Percentiles rank a stretch among this genome's conserved stretches.
Conservation (phyloP, 2,797 vertebrate genomes). For the Cryptoblepharus egeriae region DNA sequence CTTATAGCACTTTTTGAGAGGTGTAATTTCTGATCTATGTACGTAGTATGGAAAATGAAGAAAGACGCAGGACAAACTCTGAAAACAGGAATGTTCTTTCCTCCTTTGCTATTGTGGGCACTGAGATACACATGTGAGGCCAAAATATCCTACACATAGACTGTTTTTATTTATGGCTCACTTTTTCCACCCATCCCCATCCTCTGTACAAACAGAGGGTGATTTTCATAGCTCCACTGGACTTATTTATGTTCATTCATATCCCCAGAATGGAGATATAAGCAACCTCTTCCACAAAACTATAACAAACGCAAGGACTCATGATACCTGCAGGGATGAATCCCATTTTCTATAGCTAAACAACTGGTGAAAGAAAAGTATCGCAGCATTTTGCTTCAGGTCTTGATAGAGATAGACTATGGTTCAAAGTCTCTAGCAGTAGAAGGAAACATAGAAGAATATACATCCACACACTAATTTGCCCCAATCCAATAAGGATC, state of each 20-base stretch:
- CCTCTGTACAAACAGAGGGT: not conserved
- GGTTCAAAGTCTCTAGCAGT: not conserved
- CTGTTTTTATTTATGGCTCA: not conserved
- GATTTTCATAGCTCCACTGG: not conserved
- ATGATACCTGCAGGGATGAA: not conserved
- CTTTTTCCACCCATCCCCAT: not conserved
- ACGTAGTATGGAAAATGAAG: not conserved
- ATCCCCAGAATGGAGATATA: not conserved
- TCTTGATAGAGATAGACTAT: not conserved
- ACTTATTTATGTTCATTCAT: not conserved
- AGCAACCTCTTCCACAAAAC: not conserved
- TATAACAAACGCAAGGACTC: not conserved
- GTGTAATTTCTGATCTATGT: too few species aligned
- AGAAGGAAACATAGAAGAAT: conserved; percentile 22
- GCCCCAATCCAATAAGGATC: not conserved
- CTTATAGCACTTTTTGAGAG: too few species aligned
- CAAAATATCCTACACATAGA: too few species aligned
- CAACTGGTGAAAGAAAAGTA: not conserved
- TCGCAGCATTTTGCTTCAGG: not conserved
- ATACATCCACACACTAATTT: too few species aligned
- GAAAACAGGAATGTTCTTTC: too few species aligned
- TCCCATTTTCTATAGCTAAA: not conserved
- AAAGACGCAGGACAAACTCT: not conserved
- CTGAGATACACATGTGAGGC: too few species aligned
- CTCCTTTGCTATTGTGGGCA: too few species aligned